A percentile compares a stretch with the other conserved stretches of the same genome.
Evolutionary conservation across 2,113 vertebrate species (phyloP).

Genomic region (Cyanoliseus patagonus): DNA sequence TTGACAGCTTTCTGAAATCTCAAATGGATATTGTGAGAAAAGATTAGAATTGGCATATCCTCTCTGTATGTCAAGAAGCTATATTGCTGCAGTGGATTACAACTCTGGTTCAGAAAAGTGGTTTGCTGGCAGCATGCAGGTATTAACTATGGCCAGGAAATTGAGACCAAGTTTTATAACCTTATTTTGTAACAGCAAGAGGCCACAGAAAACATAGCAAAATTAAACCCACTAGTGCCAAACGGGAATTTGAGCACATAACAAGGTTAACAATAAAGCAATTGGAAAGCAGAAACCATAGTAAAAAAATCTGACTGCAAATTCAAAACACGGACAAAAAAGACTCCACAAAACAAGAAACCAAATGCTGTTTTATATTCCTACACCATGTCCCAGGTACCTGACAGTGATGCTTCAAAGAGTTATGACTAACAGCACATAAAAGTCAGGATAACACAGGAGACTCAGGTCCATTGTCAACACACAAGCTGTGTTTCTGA

Average conservation of each 20-base stretch:
- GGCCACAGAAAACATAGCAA: neutral
- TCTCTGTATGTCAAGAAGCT: neutral
- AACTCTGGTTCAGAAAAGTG: neutral
- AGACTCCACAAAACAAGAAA: neutral
- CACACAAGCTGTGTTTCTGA: neutral
- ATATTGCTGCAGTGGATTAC: neutral
- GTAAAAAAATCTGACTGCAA: neutral
- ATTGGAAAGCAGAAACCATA: neutral
- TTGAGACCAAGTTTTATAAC: slow-evolving; percentile 7
- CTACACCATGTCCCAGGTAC: neutral
- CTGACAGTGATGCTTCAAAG: neutral
- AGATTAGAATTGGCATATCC: neutral
- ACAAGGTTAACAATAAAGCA: neutral
- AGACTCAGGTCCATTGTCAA: neutral
- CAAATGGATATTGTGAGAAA: neutral
- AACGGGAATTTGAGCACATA: neutral
- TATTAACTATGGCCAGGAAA: neutral
- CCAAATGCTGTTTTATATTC: neutral
- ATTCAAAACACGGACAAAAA: neutral
- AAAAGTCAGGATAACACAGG: neutral
- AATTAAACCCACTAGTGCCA: neutral
- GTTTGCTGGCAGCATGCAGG: neutral
- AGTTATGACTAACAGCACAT: rapidly evolving
- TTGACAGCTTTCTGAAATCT: neutral
- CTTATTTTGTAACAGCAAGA: slow-evolving; percentile 5